These are phyloP conservation scores for Lydus trimaculatus DNA, from an alignment of 2,888 invertebrate genomes.

Conservation along the genomic window DNA sequence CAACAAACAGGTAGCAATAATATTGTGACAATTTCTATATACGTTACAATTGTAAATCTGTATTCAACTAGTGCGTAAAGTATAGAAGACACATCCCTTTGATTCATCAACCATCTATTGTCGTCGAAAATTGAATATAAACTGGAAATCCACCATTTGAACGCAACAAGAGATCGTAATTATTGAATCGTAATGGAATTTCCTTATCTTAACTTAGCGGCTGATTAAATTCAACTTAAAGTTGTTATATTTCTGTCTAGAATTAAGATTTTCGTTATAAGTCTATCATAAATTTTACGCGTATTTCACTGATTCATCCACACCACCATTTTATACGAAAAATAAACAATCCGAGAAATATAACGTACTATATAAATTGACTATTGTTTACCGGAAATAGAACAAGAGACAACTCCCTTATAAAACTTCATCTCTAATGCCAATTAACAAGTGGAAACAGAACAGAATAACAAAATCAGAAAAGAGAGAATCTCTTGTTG, in stretches of 20 bases:
- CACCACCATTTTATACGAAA: not conserved
- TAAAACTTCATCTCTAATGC: not conserved
- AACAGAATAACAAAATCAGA: not conserved
- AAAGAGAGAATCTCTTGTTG: not conserved
- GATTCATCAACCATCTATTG: slow-evolving; percentile 57
- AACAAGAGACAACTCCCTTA: not conserved
- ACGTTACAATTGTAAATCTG: slow-evolving; percentile 30
- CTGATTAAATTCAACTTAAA: slow-evolving; percentile 39
- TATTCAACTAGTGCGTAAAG: slow-evolving; percentile 49
- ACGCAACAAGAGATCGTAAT: slow-evolving; percentile 55
- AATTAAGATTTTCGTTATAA: slow-evolving; percentile 13
- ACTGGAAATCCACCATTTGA: slow-evolving; percentile 53
- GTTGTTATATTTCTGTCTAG: slow-evolving; percentile 25
- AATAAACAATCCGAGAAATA: not conserved
- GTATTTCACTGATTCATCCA: not conserved
- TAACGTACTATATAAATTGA: not conserved
- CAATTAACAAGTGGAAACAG: slow-evolving; percentile 4
- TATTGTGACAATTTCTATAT: not conserved
- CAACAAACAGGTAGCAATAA: not conserved
- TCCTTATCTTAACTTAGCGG: slow-evolving; percentile 40
- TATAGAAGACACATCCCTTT: slow-evolving; percentile 51
- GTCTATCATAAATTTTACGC: not conserved
- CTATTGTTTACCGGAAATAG: not conserved
- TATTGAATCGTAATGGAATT: slow-evolving; percentile 54
- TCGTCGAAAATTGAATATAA: slow-evolving; percentile 56